Conservation (phyloP, 2,113 vertebrate species). For the Labrus mixtus region DNA sequence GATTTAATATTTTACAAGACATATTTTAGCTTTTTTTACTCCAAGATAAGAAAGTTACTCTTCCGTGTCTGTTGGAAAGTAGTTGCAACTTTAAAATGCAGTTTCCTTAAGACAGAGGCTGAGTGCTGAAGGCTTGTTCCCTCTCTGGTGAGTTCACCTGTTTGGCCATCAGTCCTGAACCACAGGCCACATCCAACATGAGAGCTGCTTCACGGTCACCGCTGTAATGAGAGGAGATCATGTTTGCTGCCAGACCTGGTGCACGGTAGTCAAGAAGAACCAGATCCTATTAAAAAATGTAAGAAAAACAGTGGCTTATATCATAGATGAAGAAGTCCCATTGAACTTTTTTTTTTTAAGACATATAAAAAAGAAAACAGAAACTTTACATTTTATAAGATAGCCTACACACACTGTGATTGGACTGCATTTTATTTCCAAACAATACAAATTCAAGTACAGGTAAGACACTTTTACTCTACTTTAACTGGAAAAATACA, state of each 20-base stretch:
- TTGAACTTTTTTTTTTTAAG: too few species aligned
- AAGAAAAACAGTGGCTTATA: background rate
- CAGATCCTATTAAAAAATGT: conserved; percentile 82
- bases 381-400: background rate
- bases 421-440: background rate
- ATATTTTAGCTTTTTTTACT: background rate
- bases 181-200: conserved; percentile 92
- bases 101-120: background rate
- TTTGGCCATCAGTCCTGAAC: conserved; percentile 88
- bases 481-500: too few species aligned
- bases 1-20: background rate
- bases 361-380: background rate
- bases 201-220: conserved; percentile 63
- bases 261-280: conserved; percentile 86
- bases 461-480: too few species aligned
- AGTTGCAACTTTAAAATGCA: background rate
- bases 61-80: background rate
- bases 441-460: background rate
- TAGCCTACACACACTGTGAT: too few species aligned
- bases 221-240: conserved; percentile 79
- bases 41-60: background rate
- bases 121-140: background rate
- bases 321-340: background rate
- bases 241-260: conserved; percentile 84
- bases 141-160: conserved; percentile 78